These are phyloP conservation scores for Aptenodytes patagonicus DNA, from an alignment of 2,113 vertebrate species.

Conservation along the genomic window DNA sequence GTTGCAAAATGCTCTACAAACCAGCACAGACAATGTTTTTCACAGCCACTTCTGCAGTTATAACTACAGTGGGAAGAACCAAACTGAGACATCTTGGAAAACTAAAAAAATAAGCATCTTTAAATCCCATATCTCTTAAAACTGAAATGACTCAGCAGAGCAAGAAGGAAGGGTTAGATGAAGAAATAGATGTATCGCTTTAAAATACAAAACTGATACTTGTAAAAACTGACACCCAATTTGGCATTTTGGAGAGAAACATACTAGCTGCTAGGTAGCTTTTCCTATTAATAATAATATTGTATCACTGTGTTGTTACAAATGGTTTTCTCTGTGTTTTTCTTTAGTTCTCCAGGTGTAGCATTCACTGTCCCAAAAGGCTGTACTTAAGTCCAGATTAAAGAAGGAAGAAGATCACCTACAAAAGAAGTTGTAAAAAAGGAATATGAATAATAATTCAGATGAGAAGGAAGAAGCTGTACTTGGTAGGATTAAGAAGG, in stretches of 20 bases:
- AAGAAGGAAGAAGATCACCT: background rate
- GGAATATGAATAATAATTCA: background rate
- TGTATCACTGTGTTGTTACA: background rate
- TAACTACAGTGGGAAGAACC: background rate
- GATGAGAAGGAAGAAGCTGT: background rate
- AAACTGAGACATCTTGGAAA: background rate
- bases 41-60: background rate
- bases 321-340: background rate
- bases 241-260: background rate
- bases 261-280: background rate
- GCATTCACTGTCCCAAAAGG: background rate
- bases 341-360: background rate
- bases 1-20: background rate
- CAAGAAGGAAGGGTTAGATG: background rate
- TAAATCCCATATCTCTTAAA: background rate
- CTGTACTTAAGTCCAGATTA: background rate
- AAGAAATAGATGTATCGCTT: background rate
- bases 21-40: background rate
- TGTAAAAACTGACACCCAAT: background rate
- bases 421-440: background rate
- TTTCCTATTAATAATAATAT: background rate
- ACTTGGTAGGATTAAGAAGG: background rate
- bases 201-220: background rate
- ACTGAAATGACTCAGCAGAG: background rate
- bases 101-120: background rate